These are phyloP conservation scores for Dicycla oo DNA, from an alignment of 2,888 invertebrate genomes.

Conservation along the genomic window DNA sequence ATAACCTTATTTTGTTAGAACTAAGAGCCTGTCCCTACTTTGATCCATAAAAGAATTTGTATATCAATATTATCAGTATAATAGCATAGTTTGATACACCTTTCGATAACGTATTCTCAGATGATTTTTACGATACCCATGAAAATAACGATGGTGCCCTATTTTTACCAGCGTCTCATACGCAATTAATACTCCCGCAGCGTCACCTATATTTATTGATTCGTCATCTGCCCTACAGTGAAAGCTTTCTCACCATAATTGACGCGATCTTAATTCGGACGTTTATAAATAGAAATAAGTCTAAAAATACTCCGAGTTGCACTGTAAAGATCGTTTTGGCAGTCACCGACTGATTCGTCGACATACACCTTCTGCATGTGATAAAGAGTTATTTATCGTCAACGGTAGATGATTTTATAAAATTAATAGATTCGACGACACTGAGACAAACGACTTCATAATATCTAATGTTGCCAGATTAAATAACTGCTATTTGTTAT, in stretches of 20 bases:
- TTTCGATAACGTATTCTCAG: neutral
- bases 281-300: constrained; percentile 44
- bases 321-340: constrained; percentile 56
- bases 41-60: neutral
- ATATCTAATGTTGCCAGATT: constrained; percentile 48
- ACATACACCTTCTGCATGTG: constrained; percentile 30
- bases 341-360: constrained; percentile 15
- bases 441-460: constrained; percentile 34
- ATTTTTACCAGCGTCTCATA: constrained; percentile 14
- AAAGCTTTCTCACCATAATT: constrained; percentile 58
- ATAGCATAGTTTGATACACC: neutral
- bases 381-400: constrained; percentile 52
- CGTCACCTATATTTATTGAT: constrained; percentile 45
- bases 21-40: neutral
- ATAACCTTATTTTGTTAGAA: neutral
- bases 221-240: constrained; percentile 33
- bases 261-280: constrained; percentile 53
- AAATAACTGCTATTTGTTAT: constrained; percentile 30
- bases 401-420: constrained; percentile 35
- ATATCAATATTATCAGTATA: neutral
- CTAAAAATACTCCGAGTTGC: constrained; percentile 46
- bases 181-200: neutral
- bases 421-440: constrained; percentile 54
- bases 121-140: neutral
- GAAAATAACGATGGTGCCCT: neutral